These are phyloP conservation scores for Aythya baeri DNA, from an alignment of 2,113 vertebrate genomes.

Conservation along the genomic window DNA sequence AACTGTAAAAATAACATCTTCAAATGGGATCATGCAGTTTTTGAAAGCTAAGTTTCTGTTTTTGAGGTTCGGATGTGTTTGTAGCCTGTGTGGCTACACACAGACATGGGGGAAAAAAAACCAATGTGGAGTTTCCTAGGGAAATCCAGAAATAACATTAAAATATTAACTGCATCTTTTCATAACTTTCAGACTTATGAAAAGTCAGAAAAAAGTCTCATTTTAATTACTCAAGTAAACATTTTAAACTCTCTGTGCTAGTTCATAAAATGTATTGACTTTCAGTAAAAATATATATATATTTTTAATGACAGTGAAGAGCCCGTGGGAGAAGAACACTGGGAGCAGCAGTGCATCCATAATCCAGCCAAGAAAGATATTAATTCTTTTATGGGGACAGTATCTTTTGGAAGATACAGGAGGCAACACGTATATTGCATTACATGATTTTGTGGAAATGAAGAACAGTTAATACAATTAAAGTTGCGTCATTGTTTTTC, in stretches of 20 bases:
- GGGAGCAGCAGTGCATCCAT: background rate
- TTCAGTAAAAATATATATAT: background rate
- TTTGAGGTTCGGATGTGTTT: background rate
- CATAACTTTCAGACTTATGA: background rate
- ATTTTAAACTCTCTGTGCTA: background rate
- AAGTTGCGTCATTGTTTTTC: background rate
- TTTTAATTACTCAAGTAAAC: background rate
- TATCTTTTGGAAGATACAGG: background rate
- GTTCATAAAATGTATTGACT: background rate
- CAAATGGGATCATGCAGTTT: background rate
- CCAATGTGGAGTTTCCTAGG: background rate
- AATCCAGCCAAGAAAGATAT: background rate
- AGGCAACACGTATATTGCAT: background rate
- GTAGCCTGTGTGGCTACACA: background rate
- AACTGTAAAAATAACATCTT: background rate
- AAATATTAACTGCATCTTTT: background rate
- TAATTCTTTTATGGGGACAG: background rate
- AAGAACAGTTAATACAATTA: background rate
- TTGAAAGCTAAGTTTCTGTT: background rate
- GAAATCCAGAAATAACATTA: background rate
- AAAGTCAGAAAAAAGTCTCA: background rate
- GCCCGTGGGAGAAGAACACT: background rate
- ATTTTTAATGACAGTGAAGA: background rate
- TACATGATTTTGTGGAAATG: background rate
- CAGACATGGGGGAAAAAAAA: background rate